Evolutionary conservation across 2,113 vertebrate genomes (phyloP).

Genomic region (Dromas ardeola): DNA sequence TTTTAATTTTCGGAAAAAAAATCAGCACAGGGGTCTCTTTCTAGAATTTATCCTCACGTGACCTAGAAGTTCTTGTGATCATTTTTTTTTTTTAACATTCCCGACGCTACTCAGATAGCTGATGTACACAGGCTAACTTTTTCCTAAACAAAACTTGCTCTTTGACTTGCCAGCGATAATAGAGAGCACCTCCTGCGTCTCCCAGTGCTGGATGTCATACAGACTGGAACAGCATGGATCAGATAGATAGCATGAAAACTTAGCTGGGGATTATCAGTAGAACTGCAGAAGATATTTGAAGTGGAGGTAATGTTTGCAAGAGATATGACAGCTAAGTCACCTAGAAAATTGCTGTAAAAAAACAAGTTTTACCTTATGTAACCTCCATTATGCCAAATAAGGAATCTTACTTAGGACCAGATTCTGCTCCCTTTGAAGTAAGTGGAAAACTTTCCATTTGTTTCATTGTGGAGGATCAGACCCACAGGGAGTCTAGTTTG

Average conservation of each 20-base stretch:
- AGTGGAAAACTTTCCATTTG: conserved; percentile 48
- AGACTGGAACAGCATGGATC: conserved; percentile 36
- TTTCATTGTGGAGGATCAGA: conserved; percentile 5
- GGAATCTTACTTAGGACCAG: conserved; percentile 1
- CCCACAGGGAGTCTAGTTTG: conserved; percentile 13
- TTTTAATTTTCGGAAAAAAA: not conserved
- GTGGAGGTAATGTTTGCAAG: conserved; percentile 28
- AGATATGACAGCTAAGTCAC: not conserved
- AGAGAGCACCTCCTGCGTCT: not conserved
- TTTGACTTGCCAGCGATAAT: not conserved
- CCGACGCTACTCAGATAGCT: not conserved
- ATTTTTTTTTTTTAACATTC: not conserved
- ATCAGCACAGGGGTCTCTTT: not conserved
- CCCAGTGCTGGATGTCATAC: not conserved
- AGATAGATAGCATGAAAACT: conserved; percentile 56
- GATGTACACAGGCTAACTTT: not conserved
- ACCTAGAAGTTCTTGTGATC: not conserved
- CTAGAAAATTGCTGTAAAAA: conserved; percentile 3
- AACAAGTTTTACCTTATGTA: conserved; percentile 35
- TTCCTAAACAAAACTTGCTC: not conserved
- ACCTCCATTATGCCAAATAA: conserved; percentile 28
- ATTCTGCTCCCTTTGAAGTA: conserved; percentile 27
- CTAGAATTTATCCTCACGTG: not conserved
- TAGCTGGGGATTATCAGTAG: conserved; percentile 34
- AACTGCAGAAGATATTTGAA: conserved; percentile 25